These are phyloP conservation scores for Gorsachius goisagi DNA, from an alignment of 2,113 vertebrate species.

Conservation along the genomic window DNA sequence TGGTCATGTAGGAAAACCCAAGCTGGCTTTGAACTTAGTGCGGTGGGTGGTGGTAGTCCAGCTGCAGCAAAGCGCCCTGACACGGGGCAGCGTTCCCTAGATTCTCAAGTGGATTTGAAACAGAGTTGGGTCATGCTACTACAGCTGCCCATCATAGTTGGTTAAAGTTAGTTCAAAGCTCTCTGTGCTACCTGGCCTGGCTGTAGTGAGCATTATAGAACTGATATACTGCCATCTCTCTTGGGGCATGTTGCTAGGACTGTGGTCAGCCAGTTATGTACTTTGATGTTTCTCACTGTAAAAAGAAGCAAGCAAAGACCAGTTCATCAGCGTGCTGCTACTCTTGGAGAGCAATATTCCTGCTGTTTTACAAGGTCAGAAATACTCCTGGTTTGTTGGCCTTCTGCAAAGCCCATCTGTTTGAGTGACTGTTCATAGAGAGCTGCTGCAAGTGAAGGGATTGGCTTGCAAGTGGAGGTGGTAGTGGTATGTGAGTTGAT, in stretches of 20 bases:
- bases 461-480: not conserved
- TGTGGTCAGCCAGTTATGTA: not conserved
- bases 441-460: not conserved
- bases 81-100: fast-evolving
- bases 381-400: not conserved
- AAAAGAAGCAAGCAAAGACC: not conserved
- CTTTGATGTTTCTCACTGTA: not conserved
- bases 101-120: not conserved
- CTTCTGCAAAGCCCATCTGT: not conserved
- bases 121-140: not conserved
- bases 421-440: not conserved
- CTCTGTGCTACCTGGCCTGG: not conserved
- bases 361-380: not conserved
- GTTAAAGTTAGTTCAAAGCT: not conserved
- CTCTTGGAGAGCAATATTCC: not conserved
- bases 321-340: not conserved
- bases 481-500: not conserved
- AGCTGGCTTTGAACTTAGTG: not conserved
- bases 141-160: fast-evolving
- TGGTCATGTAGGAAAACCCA: not conserved
- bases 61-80: fast-evolving
- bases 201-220: not conserved
- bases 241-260: not conserved
- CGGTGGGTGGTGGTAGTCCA: not conserved
- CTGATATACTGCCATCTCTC: fast-evolving